Evolutionary conservation across 1,140 invertebrate genomes (phyloP).

Genomic region (Acromyrmex heyeri): DNA sequence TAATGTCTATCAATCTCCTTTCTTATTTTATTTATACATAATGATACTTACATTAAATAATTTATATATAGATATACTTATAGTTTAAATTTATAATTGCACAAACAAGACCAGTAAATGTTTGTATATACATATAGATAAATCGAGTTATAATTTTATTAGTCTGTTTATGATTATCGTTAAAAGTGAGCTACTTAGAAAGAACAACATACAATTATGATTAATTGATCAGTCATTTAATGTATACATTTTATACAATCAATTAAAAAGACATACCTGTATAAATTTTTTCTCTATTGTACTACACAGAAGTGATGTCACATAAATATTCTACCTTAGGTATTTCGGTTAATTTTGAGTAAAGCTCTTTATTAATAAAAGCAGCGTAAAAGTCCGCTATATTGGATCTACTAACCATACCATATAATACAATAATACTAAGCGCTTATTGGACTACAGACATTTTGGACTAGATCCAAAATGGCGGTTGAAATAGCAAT

Average conservation of each 20-base stretch:
- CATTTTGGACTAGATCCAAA: too few relatives aligned
- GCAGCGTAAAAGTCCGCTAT: too few relatives aligned
- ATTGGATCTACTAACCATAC: too few relatives aligned
- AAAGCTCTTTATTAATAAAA: too few relatives aligned
- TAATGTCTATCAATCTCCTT: slow-evolving; percentile 29
- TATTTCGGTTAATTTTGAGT: too few relatives aligned
- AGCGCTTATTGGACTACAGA: too few relatives aligned
- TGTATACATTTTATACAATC: neutral
- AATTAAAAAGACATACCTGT: neutral
- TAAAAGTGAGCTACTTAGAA: neutral
- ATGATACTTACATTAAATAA: neutral
- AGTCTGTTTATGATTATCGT: neutral
- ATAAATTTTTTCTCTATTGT: neutral
- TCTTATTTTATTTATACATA: neutral
- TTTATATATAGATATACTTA: neutral
- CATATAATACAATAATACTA: too few relatives aligned
- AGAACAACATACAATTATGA: neutral
- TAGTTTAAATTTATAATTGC: neutral
- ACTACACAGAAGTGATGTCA: neutral
- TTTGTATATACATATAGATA: neutral
- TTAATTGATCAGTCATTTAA: neutral
- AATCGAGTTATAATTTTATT: neutral
- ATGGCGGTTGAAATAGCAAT: too few relatives aligned
- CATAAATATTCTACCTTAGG: neutral
- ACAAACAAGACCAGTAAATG: neutral